Base-by-base conservation (phyloP, 2,888 invertebrate species). In the Sminthurides aquaticus region DNA sequence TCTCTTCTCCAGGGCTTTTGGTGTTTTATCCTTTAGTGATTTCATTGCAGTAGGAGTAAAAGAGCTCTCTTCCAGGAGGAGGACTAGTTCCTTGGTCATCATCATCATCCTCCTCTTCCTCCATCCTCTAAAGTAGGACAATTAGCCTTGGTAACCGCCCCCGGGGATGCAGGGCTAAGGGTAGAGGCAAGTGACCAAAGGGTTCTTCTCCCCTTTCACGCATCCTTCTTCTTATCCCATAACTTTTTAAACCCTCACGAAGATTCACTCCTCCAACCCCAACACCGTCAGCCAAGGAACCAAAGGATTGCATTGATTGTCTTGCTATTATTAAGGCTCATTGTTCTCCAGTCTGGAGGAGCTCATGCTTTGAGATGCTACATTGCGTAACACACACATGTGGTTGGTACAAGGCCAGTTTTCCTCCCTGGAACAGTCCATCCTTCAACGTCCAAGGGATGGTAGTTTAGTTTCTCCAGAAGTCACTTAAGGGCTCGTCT, bases 401-500 rank as follows among this genome's bases (percentile, higher is more conserved):
- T n/a, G n/a, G n/a, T n/a, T n/a, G n/a, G n/a, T n/a, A n/a, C n/a
- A n/a, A n/a, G n/a, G n/a, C n/a, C n/a, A n/a, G n/a, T n/a, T n/a
- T n/a, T n/a, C n/a, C n/a, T n/a, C n/a, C 3, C 22, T 58, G 29
- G 18, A 29, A 58, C 27, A 58, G 58, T 29, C 29, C 29, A 58
- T 58, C 29, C n/a, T 56, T 26, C 56, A 22, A 56, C 34, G n/a
- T 22, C 29, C 27, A 58, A 29, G 22, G 43, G 43, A 34, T 34
- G 43, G 43, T 15, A 34, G 15, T 15, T n/a, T 34, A 34, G 43
- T 34, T 34, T 34, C 15, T 34, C 5, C 43, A 34, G 43, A 34
- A 34, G 43, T 34, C 43, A 34, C 43, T 34, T 34, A 34, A 34
- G 43, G 43, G 15, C 15, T 34, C 5, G 43, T 34, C n/a, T n/a